These are phyloP conservation scores for Peucedramus taeniatus DNA, from an alignment of 2,113 vertebrate genomes.

Conservation along the genomic window DNA sequence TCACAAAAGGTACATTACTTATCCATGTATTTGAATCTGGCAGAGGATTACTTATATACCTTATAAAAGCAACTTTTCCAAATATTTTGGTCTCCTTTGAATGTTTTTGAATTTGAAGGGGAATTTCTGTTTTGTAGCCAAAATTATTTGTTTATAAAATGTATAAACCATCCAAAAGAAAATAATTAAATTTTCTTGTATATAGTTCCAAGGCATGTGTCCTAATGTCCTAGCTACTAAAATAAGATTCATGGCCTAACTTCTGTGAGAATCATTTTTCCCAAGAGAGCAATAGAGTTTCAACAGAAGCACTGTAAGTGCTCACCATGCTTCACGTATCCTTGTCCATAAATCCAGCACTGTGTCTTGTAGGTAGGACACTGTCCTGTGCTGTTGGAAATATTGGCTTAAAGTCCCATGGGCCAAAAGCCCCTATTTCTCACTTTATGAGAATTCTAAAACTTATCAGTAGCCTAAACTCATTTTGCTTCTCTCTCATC, in stretches of 20 bases:
- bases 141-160: not conserved
- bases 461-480: not conserved
- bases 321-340: not conserved
- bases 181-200: not conserved
- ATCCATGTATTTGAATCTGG: not conserved
- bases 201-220: accelerated
- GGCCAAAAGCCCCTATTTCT: not conserved
- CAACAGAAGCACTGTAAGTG: not conserved
- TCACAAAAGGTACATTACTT: not conserved
- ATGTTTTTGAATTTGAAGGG: not conserved
- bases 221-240: not conserved
- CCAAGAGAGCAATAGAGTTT: not conserved
- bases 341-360: not conserved
- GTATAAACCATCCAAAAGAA: not conserved
- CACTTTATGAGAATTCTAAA: not conserved
- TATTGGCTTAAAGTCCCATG: not conserved
- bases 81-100: not conserved
- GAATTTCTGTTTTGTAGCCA: not conserved
- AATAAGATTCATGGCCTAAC: not conserved
- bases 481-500: not conserved
- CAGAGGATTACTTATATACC: not conserved
- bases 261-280: not conserved
- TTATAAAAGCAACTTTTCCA: not conserved
- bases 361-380: not conserved
- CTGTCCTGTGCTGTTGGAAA: not conserved